Evolutionary conservation across 2,888 invertebrate genomes (phyloP).

Genomic region (Ariolimax columbianus): DNA sequence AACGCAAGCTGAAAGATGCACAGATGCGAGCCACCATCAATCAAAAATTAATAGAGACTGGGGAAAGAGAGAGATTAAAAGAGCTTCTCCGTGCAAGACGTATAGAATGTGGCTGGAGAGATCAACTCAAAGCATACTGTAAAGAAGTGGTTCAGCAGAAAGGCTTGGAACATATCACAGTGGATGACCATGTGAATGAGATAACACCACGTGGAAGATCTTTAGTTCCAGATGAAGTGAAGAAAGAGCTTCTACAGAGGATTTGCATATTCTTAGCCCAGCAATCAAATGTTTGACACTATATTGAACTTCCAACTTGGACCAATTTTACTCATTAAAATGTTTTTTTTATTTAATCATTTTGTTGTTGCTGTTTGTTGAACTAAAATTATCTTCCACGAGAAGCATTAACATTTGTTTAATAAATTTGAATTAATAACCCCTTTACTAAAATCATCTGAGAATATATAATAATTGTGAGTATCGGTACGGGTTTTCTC

Average conservation of each 20-base stretch:
- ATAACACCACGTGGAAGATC: slow-evolving; percentile 92
- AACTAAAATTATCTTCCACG: neutral
- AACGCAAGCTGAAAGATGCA: slow-evolving; percentile 76
- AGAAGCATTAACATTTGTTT: neutral
- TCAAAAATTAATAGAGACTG: slow-evolving; percentile 79
- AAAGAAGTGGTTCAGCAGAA: slow-evolving; percentile 87
- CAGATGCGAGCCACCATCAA: slow-evolving; percentile 79
- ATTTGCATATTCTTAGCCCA: slow-evolving; percentile 87
- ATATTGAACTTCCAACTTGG: slow-evolving; percentile 8
- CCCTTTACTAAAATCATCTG: too few relatives aligned
- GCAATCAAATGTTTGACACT: slow-evolving; percentile 60
- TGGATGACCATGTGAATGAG: slow-evolving; percentile 89
- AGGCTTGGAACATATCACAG: slow-evolving; percentile 86
- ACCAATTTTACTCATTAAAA: neutral
- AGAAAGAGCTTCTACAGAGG: slow-evolving; percentile 92
- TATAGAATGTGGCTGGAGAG: too few relatives aligned
- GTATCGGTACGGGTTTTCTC: too few relatives aligned
- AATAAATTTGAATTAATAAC: too few relatives aligned
- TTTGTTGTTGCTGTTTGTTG: neutral
- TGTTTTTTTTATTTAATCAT: neutral
- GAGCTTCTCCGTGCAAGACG: too few relatives aligned
- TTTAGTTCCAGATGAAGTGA: slow-evolving; percentile 93
- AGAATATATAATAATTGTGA: too few relatives aligned
- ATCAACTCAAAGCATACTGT: too few relatives aligned
- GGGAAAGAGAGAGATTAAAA: slow-evolving; percentile 79